Base-by-base conservation (phyloP, 2,797 vertebrate genomes). In the Sorex maritimensis region DNA sequence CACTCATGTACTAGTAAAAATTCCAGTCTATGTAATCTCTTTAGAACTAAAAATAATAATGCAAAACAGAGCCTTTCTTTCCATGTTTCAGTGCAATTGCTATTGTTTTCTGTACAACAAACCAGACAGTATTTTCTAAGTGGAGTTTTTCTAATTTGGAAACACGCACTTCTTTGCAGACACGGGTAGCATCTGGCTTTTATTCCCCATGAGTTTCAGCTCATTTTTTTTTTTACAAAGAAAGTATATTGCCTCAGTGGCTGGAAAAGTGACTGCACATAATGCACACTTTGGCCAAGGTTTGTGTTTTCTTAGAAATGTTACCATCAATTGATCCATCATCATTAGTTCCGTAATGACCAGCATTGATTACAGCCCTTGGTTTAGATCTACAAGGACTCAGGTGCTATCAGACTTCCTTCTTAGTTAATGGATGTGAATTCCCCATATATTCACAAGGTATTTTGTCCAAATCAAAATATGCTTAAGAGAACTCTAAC, bases 261-360 rank as follows among this genome's bases (percentile, higher is more conserved):
- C 44, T 82, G 71, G 68, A 92, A 94, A 79, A 77, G 68, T 88
- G 49, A 82, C 52, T 28, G 10, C 13, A 26, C 30, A 6, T 55
- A 90, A 90, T 75, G 67, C 3, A 49, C 4, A 52, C 30, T 84
- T 74, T 88, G 28, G 15, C 11, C 19, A 83, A 30, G 4, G 19
- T 86, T 21, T 91, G 38, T 77, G 24, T 93, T 91, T 92, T 77
- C 81, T 84, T 93, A 77, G 86, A 83, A 94, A 74, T 74, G 46
- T 15, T 86, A 61, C 55, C 1, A 38, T 58, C 72, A 81, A 86
- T 71, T 86, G 55, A 92, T 94, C 87, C 41, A 81, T 91, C 72
- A 92, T 61, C 55, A 84, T 95, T 94, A 88, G 30, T 23, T 85
- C 38, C 34, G 15, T 90, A 88, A 94, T 77, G 30, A 72, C 44